A percentile compares a stretch with the other conserved stretches of the same genome.
These are phyloP conservation scores for Periophthalmus modestus DNA, from an alignment of 2,113 vertebrate genomes.

Conservation along the genomic window DNA sequence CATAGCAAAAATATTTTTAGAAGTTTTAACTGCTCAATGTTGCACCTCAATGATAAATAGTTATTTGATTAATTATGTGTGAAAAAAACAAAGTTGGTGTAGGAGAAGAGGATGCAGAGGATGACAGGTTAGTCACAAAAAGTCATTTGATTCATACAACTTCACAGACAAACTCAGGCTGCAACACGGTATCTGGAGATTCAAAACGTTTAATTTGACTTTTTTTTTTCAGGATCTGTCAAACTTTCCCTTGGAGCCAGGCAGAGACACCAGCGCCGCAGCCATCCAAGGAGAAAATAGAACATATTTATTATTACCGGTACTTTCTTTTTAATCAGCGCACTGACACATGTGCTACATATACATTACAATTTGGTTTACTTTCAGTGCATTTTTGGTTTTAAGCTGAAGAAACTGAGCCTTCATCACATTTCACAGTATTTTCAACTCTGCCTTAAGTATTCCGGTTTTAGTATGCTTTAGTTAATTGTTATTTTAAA, in stretches of 20 bases:
- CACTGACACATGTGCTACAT: neutral
- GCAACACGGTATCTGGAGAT: neutral
- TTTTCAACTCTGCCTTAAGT: neutral
- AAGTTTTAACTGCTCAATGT: no score
- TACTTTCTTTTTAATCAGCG: slow-evolving; percentile 2
- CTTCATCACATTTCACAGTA: neutral
- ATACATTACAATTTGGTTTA: neutral
- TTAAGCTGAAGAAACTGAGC: slow-evolving; percentile 6
- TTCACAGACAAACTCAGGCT: neutral
- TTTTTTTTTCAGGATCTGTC: slow-evolving; percentile 34
- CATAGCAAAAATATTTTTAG: no score
- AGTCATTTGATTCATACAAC: no score
- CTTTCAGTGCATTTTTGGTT: neutral
- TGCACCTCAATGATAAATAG: no score
- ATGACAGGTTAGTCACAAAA: no score
- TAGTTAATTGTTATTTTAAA: neutral
- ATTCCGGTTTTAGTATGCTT: neutral
- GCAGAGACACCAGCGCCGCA: slow-evolving; percentile 56
- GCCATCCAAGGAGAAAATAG: slow-evolving; percentile 62
- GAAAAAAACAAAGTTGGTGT: no score
- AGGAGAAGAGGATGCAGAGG: no score
- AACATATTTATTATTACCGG: neutral
- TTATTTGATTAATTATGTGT: no score
- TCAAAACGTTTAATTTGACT: neutral
- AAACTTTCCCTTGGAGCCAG: slow-evolving; percentile 60